phyloP scores from a whole-genome alignment of 2,888 invertebrate species.

The Coecobrya sp. region DNA sequence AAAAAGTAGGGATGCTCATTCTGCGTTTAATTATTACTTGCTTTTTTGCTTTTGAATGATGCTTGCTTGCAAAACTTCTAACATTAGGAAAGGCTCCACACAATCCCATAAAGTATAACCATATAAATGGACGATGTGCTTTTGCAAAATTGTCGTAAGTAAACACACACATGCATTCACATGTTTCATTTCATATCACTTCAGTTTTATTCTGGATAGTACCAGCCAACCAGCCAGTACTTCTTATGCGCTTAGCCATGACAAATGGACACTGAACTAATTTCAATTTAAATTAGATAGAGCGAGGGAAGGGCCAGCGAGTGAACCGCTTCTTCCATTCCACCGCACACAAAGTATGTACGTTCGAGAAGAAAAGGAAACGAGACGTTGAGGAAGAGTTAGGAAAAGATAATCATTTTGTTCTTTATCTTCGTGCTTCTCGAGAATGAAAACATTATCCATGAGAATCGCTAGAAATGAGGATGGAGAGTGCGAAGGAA shows the following conservation, averaged over 20 bases:
- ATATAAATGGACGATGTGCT: slow-evolving; percentile 29
- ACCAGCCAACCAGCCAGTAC: neutral
- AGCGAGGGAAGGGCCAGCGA: slow-evolving; percentile 25
- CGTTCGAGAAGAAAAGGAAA: slow-evolving; percentile 39
- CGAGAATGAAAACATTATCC: slow-evolving; percentile 63
- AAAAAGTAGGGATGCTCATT: neutral
- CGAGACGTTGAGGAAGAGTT: slow-evolving; percentile 53
- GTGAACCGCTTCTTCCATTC: neutral
- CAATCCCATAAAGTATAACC: slow-evolving; percentile 60
- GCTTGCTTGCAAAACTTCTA: slow-evolving; percentile 48
- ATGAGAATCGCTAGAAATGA: slow-evolving; percentile 39
- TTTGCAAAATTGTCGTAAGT: neutral
- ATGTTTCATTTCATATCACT: neutral
- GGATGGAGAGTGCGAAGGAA: neutral
- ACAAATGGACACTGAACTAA: slow-evolving; percentile 80
- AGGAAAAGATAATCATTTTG: slow-evolving; percentile 71
- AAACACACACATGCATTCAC: slow-evolving; percentile 20
- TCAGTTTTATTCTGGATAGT: too few species aligned
- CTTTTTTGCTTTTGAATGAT: neutral
- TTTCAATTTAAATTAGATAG: slow-evolving; percentile 80
- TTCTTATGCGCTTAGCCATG: slow-evolving; percentile 57
- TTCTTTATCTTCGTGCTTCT: slow-evolving; percentile 68
- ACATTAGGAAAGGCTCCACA: slow-evolving; percentile 60
- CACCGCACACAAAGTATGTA: slow-evolving; percentile 19
- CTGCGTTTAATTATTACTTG: slow-evolving; percentile 11